These are phyloP conservation scores for Phortica variegata DNA, from an alignment of 1,140 invertebrate species.

Conservation along the genomic window DNA sequence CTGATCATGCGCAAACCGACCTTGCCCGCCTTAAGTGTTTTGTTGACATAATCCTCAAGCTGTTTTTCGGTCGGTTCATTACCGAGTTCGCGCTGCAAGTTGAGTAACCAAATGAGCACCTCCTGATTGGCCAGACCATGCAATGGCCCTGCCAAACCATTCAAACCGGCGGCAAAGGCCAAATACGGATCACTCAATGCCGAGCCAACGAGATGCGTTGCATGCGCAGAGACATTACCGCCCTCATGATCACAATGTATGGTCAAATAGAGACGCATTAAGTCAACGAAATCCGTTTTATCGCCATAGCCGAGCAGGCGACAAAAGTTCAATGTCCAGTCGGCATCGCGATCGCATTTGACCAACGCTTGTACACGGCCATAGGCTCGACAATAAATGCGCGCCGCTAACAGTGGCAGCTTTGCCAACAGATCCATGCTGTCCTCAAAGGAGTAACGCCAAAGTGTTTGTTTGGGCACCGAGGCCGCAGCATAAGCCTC, in stretches of 20 bases:
- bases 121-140: conserved; percentile 96
- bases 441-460: conserved; percentile 86
- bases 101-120: conserved; percentile 79
- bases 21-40: conserved; percentile 86
- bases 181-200: conserved; percentile 92
- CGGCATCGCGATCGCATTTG: conserved; percentile 81
- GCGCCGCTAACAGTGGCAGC: conserved; percentile 85
- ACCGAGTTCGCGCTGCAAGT: conserved; percentile 77
- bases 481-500: conserved; percentile 76
- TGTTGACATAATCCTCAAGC: conserved; percentile 93
- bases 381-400: conserved; percentile 93
- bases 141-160: conserved; percentile 89
- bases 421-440: conserved; percentile 94
- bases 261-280: conserved; percentile 90
- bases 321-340: conserved; percentile 80
- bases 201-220: conserved; percentile 89
- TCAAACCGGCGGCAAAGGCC: conserved; percentile 88
- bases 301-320: conserved; percentile 88
- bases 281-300: conserved; percentile 84
- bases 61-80: conserved; percentile 81
- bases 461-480: conserved; percentile 24
- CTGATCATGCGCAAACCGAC: no score
- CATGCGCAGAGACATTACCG: conserved; percentile 93
- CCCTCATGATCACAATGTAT: conserved; percentile 95
- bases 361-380: no score